Base-by-base conservation (phyloP, 1,140 invertebrate species). In the Bombus impatiens region DNA sequence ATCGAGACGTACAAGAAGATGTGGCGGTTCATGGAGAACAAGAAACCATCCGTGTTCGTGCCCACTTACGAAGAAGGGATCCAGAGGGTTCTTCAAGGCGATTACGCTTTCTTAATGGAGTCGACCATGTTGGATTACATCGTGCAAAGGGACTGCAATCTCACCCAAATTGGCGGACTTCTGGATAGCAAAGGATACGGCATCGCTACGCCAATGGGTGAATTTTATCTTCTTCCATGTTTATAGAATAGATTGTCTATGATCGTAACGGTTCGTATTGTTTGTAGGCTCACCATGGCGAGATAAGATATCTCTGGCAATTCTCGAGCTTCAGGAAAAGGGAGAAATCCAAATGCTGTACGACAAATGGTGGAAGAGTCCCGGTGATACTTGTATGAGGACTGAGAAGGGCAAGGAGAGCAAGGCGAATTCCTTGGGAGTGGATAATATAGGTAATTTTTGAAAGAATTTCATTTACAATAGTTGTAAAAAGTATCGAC, bases 41-140 rank as follows among this genome's bases (percentile, higher is more conserved):
- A 96, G 81, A 96, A 97, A 87, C 96, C 97, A 0, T 96, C 97
- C 0, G 97, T 98, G 6, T 98, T 98, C 92, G 97, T 97, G 0
- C 94, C 96, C 28, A 96, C 96, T 1, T 97, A 98, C 90, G 96
- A 97, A 89, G 97, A 98, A 94, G 98, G 98, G 37, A 96, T 99
- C 92, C 93, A 97, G 92, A 90, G 97, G 94, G 96, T 99, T 92
- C 93, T 97, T 28, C 96, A 97, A 91, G 94, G 97, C 40, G 96
- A 98, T 93, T 99, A 99, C 93, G 98, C 98, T 6, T 99, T 98
- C 93, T 95, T 99, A 2, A 98, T 99, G 98, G 98, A 99, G 94
- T 99, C 98, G 0, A 98, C 98, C 6, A 98, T 98, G 96, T 96
- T 99, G 59, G 98, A 99, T 93, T 99, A 98, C 93, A 97, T 96